Evolutionary conservation across 1,140 invertebrate genomes (phyloP).

Genomic region (Anagrus nilaparvatae): DNA sequence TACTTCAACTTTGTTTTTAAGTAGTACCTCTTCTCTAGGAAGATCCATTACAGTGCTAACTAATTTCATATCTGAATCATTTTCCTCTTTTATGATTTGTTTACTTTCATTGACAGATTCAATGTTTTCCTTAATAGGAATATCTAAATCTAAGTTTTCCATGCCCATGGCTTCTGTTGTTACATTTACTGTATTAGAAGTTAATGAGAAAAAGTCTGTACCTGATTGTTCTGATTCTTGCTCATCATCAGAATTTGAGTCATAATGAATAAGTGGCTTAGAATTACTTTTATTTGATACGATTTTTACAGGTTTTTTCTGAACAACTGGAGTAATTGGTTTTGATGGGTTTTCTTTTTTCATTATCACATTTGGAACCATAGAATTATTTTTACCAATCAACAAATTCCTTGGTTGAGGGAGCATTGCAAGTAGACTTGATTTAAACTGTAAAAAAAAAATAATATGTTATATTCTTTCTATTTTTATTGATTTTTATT

Average conservation of each 20-base stretch:
- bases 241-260: conserved; percentile 42
- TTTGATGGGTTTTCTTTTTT: no score
- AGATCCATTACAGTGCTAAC: conserved; percentile 31
- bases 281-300: conserved; percentile 4
- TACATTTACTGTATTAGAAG: conserved; percentile 1
- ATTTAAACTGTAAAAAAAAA: conserved; percentile 10
- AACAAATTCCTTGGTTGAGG: conserved; percentile 33
- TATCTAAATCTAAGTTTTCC: neutral
- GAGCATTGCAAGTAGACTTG: conserved; percentile 35
- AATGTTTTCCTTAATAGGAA: neutral
- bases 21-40: conserved; percentile 33
- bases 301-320: neutral
- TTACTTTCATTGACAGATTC: neutral
- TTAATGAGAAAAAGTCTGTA: conserved; percentile 28
- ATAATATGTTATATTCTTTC: conserved; percentile 3
- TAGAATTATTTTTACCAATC: conserved; percentile 18
- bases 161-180: neutral
- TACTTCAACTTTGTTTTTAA: conserved; percentile 37
- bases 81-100: neutral
- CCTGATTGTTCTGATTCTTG: conserved; percentile 19
- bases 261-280: conserved; percentile 22
- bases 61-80: conserved; percentile 17
- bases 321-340: no score
- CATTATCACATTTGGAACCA: conserved; percentile 33
- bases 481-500: neutral